Conservation (phyloP, 2,888 invertebrate genomes). For the Petrolisthes manimaculis region DNA sequence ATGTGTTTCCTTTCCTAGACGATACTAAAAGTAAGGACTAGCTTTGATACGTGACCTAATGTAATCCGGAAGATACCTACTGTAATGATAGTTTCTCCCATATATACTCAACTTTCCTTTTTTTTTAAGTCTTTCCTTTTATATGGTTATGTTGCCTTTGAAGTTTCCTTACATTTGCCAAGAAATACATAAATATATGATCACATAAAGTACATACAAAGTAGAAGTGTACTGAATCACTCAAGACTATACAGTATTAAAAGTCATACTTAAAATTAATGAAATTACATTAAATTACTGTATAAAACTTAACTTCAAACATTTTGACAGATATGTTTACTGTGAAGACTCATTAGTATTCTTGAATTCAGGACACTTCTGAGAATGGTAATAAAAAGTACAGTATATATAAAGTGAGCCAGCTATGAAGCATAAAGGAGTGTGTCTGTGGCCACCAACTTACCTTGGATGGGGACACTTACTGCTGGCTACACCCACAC, state of each 20-base stretch:
- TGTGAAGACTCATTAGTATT: background rate
- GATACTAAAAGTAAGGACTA: no score
- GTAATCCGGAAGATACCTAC: no score
- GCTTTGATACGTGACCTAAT: no score
- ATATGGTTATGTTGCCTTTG: background rate
- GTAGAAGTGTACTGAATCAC: slow-evolving; percentile 32
- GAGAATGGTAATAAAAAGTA: background rate
- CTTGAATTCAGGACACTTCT: background rate
- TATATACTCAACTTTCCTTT: background rate
- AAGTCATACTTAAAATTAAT: no score
- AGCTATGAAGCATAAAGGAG: slow-evolving; percentile 33
- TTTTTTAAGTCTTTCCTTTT: background rate
- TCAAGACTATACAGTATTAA: background rate
- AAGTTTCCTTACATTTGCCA: background rate
- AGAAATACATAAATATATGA: background rate
- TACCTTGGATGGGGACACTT: slow-evolving; percentile 53
- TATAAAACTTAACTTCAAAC: background rate
- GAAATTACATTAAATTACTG: background rate
- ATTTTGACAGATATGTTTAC: background rate
- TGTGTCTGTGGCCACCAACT: slow-evolving; percentile 56
- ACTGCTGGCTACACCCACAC: slow-evolving; percentile 51
- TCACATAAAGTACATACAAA: background rate
- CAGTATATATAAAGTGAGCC: slow-evolving; percentile 36
- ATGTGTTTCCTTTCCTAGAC: no score
- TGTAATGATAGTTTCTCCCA: background rate